phyloP scores from a whole-genome alignment of 2,888 invertebrate genomes.

The Leucophenga montana region DNA sequence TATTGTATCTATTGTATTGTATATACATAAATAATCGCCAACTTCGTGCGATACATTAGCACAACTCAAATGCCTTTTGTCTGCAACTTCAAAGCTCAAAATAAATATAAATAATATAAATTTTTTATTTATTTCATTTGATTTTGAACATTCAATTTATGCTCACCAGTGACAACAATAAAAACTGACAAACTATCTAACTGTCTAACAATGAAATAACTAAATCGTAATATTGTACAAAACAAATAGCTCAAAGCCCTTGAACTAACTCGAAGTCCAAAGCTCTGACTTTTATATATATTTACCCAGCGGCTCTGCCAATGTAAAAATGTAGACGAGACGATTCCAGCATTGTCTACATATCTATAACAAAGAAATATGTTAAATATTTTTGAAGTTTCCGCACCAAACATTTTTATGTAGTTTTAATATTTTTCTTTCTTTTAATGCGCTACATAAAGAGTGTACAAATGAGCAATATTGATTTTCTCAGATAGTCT shows the following conservation, averaged over 20 bases:
- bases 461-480: no score
- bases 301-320: not conserved
- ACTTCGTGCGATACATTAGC: not conserved
- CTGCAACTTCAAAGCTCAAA: not conserved
- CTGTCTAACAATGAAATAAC: not conserved
- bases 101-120: not conserved
- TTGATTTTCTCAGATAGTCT: no score
- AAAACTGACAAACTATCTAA: slow-evolving; percentile 11
- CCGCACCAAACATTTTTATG: no score
- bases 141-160: not conserved
- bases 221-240: not conserved
- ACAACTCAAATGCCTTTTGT: no score
- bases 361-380: not conserved
- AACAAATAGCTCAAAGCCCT: slow-evolving; percentile 1
- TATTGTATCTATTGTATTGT: not conserved
- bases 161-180: not conserved
- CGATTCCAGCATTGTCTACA: no score
- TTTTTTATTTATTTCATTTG: slow-evolving; percentile 1
- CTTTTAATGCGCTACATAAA: no score
- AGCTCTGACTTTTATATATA: not conserved
- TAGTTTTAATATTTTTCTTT: no score
- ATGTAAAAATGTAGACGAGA: not conserved
- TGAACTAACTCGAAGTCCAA: slow-evolving; percentile 10
- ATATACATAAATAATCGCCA: not conserved
- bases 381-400: slow-evolving; percentile 11